phyloP scores from a whole-genome alignment of 1,140 invertebrate species.

The Sweltsa coloradensis region DNA sequence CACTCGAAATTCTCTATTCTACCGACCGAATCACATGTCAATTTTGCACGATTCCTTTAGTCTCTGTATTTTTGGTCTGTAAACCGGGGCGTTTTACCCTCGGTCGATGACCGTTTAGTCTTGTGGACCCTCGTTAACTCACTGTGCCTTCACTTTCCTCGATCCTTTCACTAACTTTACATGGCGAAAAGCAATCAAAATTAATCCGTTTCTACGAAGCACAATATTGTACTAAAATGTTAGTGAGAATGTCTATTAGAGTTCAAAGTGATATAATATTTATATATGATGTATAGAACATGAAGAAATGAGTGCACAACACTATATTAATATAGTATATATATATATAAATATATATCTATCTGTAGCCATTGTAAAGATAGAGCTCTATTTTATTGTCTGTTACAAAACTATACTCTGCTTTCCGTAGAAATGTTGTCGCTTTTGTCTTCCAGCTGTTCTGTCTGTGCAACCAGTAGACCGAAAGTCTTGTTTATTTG shows the following conservation, averaged over 20 bases:
- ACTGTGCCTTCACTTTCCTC: conserved; percentile 13
- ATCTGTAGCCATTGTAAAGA: conserved; percentile 5
- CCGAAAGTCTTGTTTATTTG: conserved; percentile 1
- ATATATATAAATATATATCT: too few relatives aligned
- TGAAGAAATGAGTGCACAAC: conserved; percentile 9
- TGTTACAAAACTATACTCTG: conserved; percentile 4
- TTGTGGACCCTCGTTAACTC: conserved; percentile 8
- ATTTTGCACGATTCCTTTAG: conserved; percentile 9
- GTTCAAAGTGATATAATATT: conserved; percentile 13
- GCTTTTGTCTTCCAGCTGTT: conserved; percentile 13
- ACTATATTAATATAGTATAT: too few relatives aligned
- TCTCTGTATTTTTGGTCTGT: conserved; percentile 10
- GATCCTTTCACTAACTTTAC: conserved; percentile 9
- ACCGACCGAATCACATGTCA: conserved; percentile 11
- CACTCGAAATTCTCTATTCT: conserved; percentile 9
- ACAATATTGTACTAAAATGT: conserved; percentile 14
- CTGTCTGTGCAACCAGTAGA: conserved; percentile 5
- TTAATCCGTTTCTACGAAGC: conserved; percentile 12
- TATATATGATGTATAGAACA: conserved; percentile 7
- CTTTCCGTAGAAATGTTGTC: conserved; percentile 10
- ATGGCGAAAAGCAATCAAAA: conserved; percentile 15
- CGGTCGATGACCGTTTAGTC: conserved; percentile 2
- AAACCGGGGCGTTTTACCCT: not conserved
- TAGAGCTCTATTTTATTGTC: conserved; percentile 13
- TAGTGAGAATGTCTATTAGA: conserved; percentile 13